Percentiles rank a stretch among this genome's conserved stretches.
Evolutionary conservation across 2,888 invertebrate genomes (phyloP).

Genomic region (Xestoiulus laeticollis): DNA sequence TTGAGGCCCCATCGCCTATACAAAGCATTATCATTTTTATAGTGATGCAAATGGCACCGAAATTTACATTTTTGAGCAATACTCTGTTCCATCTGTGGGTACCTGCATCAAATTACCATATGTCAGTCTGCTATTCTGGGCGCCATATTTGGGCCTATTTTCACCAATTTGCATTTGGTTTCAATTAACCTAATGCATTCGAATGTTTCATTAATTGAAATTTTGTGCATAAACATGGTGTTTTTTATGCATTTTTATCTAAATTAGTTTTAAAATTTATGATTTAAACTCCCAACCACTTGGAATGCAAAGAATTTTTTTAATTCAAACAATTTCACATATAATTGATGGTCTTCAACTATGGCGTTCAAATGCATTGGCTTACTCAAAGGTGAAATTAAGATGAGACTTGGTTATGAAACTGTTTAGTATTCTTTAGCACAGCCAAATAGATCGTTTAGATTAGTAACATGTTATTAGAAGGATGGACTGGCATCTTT

Average conservation of each 20-base stretch:
- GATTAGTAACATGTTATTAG: not conserved
- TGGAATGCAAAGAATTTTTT: too few relatives aligned
- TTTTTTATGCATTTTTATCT: not conserved
- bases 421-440: not conserved
- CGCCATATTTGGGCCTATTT: not conserved
- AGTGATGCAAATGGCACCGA: too few relatives aligned
- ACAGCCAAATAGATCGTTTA: not conserved
- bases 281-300: too few relatives aligned
- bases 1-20: not conserved
- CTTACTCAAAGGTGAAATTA: not conserved
- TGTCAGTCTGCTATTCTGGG: not conserved
- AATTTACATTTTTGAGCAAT: too few relatives aligned
- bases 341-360: not conserved
- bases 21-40: too few relatives aligned
- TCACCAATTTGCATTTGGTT: not conserved
- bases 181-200: too few relatives aligned
- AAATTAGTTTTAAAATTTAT: not conserved
- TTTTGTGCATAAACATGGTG: not conserved
- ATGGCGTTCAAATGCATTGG: not conserved
- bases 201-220: too few relatives aligned
- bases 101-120: too few relatives aligned
- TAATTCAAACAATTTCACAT: not conserved
- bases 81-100: not conserved
- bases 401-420: not conserved
- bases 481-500: not conserved